Percentiles rank a stretch among this genome's conserved stretches.
These are phyloP conservation scores for Esperia sulphurella DNA, from an alignment of 2,888 invertebrate species.

Conservation along the genomic window DNA sequence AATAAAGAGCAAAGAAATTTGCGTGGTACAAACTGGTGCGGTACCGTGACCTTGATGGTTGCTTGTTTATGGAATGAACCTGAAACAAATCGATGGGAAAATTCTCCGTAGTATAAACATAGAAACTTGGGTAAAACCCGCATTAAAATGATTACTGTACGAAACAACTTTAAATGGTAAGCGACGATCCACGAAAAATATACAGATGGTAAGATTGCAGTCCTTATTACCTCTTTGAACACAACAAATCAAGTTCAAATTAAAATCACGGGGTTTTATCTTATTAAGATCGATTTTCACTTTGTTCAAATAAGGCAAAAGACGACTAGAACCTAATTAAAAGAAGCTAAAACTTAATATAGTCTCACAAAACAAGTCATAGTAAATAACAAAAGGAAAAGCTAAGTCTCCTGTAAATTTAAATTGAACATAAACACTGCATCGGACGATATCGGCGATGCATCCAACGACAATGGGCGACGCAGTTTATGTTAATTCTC, in stretches of 20 bases:
- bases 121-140: not conserved
- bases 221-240: no score
- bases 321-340: no score
- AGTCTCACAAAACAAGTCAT: not conserved
- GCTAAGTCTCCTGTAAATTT: constrained; percentile 25
- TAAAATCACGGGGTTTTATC: no score
- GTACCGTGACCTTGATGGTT: constrained; percentile 62
- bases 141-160: not conserved
- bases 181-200: not conserved
- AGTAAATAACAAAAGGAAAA: constrained; percentile 4
- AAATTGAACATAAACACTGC: constrained; percentile 35
- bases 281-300: no score
- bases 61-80: constrained; percentile 50
- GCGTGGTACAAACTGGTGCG: constrained; percentile 74
- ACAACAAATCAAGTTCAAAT: no score
- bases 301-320: no score
- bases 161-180: not conserved
- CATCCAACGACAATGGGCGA: constrained; percentile 32
- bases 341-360: no score
- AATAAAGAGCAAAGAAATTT: constrained; percentile 48
- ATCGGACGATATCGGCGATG: constrained; percentile 32
- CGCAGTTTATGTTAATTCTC: constrained; percentile 64
- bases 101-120: constrained; percentile 30
- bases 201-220: no score
- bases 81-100: constrained; percentile 57